Base-by-base conservation (phyloP, 1,140 invertebrate species). In the Nixonia krombeini region DNA sequence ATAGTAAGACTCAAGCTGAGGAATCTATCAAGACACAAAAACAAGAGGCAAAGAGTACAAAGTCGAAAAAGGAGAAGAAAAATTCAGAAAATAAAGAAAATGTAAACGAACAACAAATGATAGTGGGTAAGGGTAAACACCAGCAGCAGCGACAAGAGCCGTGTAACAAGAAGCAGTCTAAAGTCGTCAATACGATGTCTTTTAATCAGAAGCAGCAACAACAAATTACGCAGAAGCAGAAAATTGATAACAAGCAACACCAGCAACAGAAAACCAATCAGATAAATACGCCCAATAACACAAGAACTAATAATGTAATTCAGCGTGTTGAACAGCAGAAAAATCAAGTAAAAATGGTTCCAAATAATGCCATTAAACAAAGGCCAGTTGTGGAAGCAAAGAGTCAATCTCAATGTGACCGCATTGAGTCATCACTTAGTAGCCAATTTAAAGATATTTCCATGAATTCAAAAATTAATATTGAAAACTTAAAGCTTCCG, bases 401-500 rank as follows among this genome's bases (percentile, higher is more conserved):
- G 7, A 66, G 55, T 15, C 37, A n/a, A n/a, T n/a, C 26, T 10
- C 59, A 58, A 4, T 67, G 35, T 0, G 78, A 80, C 15, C 50
- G 68, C 1, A 12, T 73, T 0, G 1, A 73, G 53, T 23, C 65
- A 1, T 74, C 73, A 0, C 55, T 78, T 7, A 81, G 75, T 18
- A 80, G 52, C 16, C 74, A 84, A 26, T 73, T 78, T n/a, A 82
- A 79, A 23, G 78, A 84, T 10, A 67, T 78, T 4, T 58, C 66
- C 0, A 47, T 52, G 17, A 73, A 74, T 31, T 64, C 78, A 0
- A 83, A 78, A 29, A 83, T 85, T 12, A 80, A 81, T 49, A 84
- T 93, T 57, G 90, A 92, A 23, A 90, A 92, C 75, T 76, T 94
- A 1, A 89, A 88, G 33, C 80, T 94, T 53, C 93, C 93, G 1